Evolutionary conservation across 2,888 invertebrate genomes (phyloP), one percentile per base, ranked within the genome.

Genomic region (Bombyx huttoni): DNA sequence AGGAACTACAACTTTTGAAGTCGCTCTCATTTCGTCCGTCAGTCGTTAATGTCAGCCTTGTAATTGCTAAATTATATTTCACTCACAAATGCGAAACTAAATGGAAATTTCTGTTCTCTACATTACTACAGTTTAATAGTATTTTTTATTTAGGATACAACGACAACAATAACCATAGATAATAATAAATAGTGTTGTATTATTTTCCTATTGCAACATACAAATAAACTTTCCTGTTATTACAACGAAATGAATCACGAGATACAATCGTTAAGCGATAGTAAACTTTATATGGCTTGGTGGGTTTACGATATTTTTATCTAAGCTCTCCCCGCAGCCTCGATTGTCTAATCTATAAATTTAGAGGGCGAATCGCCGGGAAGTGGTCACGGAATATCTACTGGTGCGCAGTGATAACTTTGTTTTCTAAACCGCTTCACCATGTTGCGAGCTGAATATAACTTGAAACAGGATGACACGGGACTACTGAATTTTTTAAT

Each of bases 1-100:
- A 63, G 61, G 65, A 79, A 78, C 76, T 83, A 67, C 74, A 78
- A 80, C 73, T 84, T 79, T 77, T 81, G 80, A 75, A 76, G 78
- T 79, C 73, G 73, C 70, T 78, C 81, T 81, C 75, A 82, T 81
- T 84, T 24, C 14, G 9, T 13, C 24, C 9, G 47, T 10, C 5
- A 47, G n/a, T 47, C 13, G 47, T 14, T 14, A 24, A 12, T 14
- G 9, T 13, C 9, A 0, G 13, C 7, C 24, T 13, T 9, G 47
- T 13, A 47, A 14, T 47, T 13, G 10, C 14, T 7, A 14, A 14
- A 9, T 47, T 47, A 14, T 47, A 8, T 47, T 47, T 12, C 13
- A 14, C 9, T 47, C 1, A 14, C 14, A 13, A 47, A 47, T 13
- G 5, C 5, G 24, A 24, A 24, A 24, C 3, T 24, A 24, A 24